Percentiles rank a stretch among this genome's conserved stretches.
These are phyloP conservation scores for Eulithis prunata DNA, from an alignment of 2,888 invertebrate genomes.

Conservation along the genomic window DNA sequence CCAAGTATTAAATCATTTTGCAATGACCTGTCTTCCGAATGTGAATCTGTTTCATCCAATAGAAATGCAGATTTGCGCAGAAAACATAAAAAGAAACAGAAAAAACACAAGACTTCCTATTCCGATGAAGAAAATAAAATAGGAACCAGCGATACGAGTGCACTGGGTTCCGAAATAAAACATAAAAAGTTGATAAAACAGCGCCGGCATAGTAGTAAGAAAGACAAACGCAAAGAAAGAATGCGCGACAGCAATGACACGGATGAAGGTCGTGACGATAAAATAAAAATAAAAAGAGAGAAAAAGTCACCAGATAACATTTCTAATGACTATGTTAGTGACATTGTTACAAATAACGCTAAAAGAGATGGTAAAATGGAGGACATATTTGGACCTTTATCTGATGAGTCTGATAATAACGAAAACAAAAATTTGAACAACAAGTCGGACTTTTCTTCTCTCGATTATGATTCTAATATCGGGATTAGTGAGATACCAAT, in stretches of 20 bases:
- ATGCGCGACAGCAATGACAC: conserved; percentile 79
- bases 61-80: conserved; percentile 85
- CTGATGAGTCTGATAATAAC: conserved; percentile 87
- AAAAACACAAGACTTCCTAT: conserved; percentile 88
- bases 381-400: conserved; percentile 94
- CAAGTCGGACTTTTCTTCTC: conserved; percentile 58
- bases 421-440: conserved; percentile 52
- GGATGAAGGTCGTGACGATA: conserved; percentile 79
- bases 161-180: conserved; percentile 59
- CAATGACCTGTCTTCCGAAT: conserved; percentile 79
- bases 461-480: conserved; percentile 56
- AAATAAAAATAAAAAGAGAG: conserved; percentile 85
- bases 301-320: conserved; percentile 66
- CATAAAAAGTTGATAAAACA: conserved; percentile 80
- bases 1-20: conserved; percentile 60
- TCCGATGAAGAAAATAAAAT: conserved; percentile 84
- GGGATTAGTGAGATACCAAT: conserved; percentile 50
- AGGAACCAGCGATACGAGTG: conserved; percentile 58
- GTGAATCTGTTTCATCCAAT: conserved; percentile 71
- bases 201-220: conserved; percentile 81
- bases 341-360: conserved; percentile 58
- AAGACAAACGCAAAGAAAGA: conserved; percentile 86
- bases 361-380: conserved; percentile 93
- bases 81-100: conserved; percentile 94
- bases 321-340: conserved; percentile 57